Evolutionary conservation across 30 jellyfish, hydroid and myxozoan genomes (phyloP), one percentile per base, ranked within the genome.

Genomic region (Aurelia coerulea): DNA sequence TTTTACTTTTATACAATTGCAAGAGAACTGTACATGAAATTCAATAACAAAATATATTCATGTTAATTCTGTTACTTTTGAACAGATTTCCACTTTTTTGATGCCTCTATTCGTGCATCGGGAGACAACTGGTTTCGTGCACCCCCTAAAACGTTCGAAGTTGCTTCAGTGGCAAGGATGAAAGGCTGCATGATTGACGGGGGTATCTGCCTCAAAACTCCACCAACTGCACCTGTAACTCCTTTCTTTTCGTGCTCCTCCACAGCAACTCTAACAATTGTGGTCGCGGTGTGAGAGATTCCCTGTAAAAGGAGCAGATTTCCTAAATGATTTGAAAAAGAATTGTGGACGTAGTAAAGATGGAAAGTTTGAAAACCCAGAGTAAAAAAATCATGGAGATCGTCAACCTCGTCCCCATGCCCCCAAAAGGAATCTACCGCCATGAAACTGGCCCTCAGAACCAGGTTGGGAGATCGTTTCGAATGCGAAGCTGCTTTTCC

Each of bases 151-250:
- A 95, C 98, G 86, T 91, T 95, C 14, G 98, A 90, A 7, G 99
- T 95, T 72, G 99, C 99, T 68, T 86, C 99, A 31, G 97, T 90
- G 1, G 99, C 98, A 15, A 95, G 97, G 7, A 95, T 95, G 42
- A 95, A 78, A 7, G 99, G 99, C 81, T 95, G 97, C 75, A 95
- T 88, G 16, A 95, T 96, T 9, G 99, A 86, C 68, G 99, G 99
- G 72, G 99, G 99, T 39, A 95, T 95, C 86, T 95, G 99, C 49
- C 99, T 74, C 7, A 95, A 72, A 56, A 95, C 99, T 16, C 99
- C 99, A 72, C 99, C 99, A 49, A 95, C 99, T 50, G 99, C 99
- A 2, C 99, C 99, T 9, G 99, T 83, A 85, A 90, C 89, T 63
- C 99, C 99, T 78, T 90, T 90, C 85, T 81, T 90, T 60, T 95